Evolutionary conservation across 2,888 invertebrate genomes (phyloP).

Genomic region (Empis livida): DNA sequence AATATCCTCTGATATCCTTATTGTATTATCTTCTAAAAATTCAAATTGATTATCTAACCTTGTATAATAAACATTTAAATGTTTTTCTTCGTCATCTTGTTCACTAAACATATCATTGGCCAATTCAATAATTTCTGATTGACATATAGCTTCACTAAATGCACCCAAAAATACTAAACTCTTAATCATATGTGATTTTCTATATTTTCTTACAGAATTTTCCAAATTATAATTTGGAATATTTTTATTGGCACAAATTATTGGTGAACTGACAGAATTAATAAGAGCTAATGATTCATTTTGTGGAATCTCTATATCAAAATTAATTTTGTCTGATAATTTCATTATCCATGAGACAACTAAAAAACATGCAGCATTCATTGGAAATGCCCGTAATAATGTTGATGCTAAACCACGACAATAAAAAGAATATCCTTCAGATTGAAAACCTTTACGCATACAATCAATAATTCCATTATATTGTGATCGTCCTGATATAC

Average conservation of each 20-base stretch:
- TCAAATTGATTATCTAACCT: too few species aligned
- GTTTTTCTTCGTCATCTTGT: neutral
- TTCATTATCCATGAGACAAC: slow-evolving; percentile 68
- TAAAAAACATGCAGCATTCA: slow-evolving; percentile 84
- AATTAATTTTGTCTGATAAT: slow-evolving; percentile 8
- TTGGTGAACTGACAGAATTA: slow-evolving; percentile 5
- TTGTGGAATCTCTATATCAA: slow-evolving; percentile 5
- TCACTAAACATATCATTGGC: slow-evolving; percentile 20
- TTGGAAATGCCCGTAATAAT: slow-evolving; percentile 76
- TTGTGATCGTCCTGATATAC: slow-evolving; percentile 36
- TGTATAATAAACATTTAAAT: too few species aligned
- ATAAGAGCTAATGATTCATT: slow-evolving; percentile 9
- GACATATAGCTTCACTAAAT: slow-evolving; percentile 26
- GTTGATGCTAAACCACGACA: slow-evolving; percentile 66
- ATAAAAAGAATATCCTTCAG: slow-evolving; percentile 60
- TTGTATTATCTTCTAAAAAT: too few species aligned
- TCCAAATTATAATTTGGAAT: slow-evolving; percentile 1
- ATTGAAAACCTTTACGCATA: slow-evolving; percentile 48
- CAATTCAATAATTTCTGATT: slow-evolving; percentile 23
- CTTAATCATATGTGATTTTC: slow-evolving; percentile 13
- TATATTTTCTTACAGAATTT: neutral
- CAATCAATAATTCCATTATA: slow-evolving; percentile 66
- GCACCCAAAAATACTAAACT: slow-evolving; percentile 22
- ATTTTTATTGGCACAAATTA: too few species aligned
- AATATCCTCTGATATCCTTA: too few species aligned